phyloP scores from a whole-genome alignment of 2,888 invertebrate species.

The Diplazon laetatorius region DNA sequence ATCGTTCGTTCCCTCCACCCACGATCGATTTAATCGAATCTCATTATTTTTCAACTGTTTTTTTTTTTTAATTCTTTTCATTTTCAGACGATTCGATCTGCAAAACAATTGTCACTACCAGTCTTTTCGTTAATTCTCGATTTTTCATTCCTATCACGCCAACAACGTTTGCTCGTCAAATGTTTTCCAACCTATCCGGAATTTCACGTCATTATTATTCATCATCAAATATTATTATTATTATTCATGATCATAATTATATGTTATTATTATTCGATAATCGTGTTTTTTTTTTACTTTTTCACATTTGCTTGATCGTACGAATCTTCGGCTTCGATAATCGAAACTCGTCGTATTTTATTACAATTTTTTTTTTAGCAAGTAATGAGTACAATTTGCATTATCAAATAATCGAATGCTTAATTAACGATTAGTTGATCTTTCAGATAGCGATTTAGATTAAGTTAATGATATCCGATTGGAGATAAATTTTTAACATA shows the following conservation, averaged over 20 bases:
- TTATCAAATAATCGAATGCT: slow-evolving; percentile 51
- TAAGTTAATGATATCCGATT: slow-evolving; percentile 59
- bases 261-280: not conserved
- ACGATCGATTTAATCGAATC: slow-evolving; percentile 43
- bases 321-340: not conserved
- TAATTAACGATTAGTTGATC: slow-evolving; percentile 50
- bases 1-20: not conserved
- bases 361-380: too few relatives aligned
- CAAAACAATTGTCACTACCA: slow-evolving; percentile 59
- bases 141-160: slow-evolving; percentile 26
- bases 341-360: too few relatives aligned
- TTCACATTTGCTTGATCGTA: not conserved
- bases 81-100: slow-evolving; percentile 51
- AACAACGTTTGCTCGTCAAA: not conserved
- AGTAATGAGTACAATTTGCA: slow-evolving; percentile 57
- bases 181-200: not conserved
- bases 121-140: slow-evolving; percentile 60
- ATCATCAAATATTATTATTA: not conserved
- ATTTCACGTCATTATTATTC: not conserved
- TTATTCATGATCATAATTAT: not conserved
- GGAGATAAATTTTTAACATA: slow-evolving; percentile 31
- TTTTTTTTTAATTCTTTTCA: slow-evolving; percentile 14
- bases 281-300: too few relatives aligned
- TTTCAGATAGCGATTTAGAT: slow-evolving; percentile 49
- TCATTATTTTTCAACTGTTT: not conserved